Base-by-base conservation (phyloP, 2,797 vertebrate genomes). In the Macropus fuliginosus region DNA sequence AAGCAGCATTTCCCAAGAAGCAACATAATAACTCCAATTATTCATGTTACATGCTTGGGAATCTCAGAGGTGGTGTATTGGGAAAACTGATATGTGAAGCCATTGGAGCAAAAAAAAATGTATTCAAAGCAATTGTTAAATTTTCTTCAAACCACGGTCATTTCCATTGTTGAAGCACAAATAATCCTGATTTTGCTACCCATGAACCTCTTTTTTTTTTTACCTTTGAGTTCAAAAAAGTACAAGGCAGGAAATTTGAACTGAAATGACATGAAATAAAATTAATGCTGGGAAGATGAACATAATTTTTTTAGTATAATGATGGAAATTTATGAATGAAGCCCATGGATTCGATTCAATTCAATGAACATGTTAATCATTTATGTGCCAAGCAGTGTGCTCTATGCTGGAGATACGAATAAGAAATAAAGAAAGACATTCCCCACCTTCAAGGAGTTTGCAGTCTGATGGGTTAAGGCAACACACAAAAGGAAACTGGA, bases 301-400 rank as follows among this genome's bases (percentile, higher is more conserved):
- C 52, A 91, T 97, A 66, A 54, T 46, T 96, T 92, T 52, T 52
- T 97, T 94, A 90, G 52, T 34, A 52, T 91, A 91, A 92, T 57
- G 56, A 54, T 56, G 56, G 66, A 92, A 95, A 91, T 54, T 9
- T 54, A 34, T 54, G 40, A 92, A 90, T 92, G 93, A 34, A 54
- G 91, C 46, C 93, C 96, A 92, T 91, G 18, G 89, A 4, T 87
- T 24, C 3, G 0, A 27, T 87, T 87, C 74, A 87, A 12, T 87
- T 27, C 40, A 87, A 50, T 50, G 21, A 87, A 87, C 0, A 11
- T 0, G 2, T 87, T 27, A 27, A 27, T 46, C 40, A 27, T 1
- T 46, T 50, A 11, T 46, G 21, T 87, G n/a, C 18, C 18, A 46
- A 81, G 18, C 31, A 46, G 8, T 46, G 66, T 81, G 21, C 24